Percentiles rank a stretch among this genome's conserved stretches.
Evolutionary conservation across 2,113 vertebrate genomes (phyloP).

Genomic region (Tachysurus vachellii): DNA sequence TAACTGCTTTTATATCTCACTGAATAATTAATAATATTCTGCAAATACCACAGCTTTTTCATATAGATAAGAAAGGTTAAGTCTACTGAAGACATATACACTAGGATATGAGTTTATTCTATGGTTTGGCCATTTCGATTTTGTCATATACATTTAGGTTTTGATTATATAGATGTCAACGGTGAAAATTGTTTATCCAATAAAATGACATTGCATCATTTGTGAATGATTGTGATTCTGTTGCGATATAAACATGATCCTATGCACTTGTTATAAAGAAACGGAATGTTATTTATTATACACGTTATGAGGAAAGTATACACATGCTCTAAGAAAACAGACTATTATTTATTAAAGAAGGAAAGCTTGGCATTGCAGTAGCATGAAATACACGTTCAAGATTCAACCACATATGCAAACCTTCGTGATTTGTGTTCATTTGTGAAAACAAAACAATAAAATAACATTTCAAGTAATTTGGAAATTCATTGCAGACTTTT

Average conservation of each 20-base stretch:
- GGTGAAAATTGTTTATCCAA: neutral
- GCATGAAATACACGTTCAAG: too few relatives aligned
- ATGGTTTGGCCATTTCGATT: neutral
- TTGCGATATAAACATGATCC: neutral
- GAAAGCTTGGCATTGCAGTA: neutral
- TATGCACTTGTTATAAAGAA: neutral
- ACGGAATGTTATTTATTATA: too few relatives aligned
- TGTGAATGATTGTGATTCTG: neutral
- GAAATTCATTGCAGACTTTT: neutral
- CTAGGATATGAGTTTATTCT: neutral
- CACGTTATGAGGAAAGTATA: neutral
- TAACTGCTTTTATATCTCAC: neutral
- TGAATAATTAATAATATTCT: neutral
- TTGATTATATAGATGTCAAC: neutral
- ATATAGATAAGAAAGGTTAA: neutral
- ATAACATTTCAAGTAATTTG: neutral
- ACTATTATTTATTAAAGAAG: slow-evolving; percentile 4
- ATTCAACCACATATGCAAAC: neutral
- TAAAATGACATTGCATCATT: neutral
- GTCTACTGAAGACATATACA: neutral
- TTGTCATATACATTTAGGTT: neutral
- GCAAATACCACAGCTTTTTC: neutral
- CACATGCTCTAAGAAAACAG: too few relatives aligned
- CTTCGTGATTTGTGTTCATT: neutral
- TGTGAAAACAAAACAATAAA: neutral